phyloP scores from a whole-genome alignment of 2,113 vertebrate species.

The Hypomesus transpacificus region DNA sequence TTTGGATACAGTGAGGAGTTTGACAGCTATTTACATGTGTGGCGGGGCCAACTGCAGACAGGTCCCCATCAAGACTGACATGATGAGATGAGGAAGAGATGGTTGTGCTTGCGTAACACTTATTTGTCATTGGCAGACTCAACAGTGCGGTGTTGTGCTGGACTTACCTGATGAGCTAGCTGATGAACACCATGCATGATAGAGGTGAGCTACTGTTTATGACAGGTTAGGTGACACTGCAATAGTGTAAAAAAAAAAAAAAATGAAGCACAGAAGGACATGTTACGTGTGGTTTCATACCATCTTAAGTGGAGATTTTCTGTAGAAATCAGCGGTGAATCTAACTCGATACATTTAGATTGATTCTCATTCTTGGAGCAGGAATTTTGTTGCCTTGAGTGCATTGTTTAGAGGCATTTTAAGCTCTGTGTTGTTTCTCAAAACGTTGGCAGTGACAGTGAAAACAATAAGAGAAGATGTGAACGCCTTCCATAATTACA shows the following conservation, averaged over 20 bases:
- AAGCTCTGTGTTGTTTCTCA: background rate
- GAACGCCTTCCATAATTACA: constrained; percentile 33
- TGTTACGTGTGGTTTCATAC: background rate
- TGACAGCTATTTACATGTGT: constrained; percentile 45
- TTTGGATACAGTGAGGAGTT: constrained; percentile 42
- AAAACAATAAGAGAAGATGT: constrained; percentile 18
- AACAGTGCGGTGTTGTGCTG: background rate
- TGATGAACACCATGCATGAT: constrained; percentile 14
- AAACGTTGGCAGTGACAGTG: constrained; percentile 4
- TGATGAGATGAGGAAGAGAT: constrained; percentile 21
- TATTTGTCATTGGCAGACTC: constrained; percentile 21
- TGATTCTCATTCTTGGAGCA: no score
- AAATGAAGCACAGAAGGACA: background rate
- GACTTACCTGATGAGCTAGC: background rate
- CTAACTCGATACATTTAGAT: no score
- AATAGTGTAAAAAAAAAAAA: background rate
- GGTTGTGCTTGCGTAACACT: constrained; percentile 27
- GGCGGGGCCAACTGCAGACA: constrained; percentile 26
- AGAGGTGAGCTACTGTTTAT: constrained; percentile 11
- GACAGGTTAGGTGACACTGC: background rate
- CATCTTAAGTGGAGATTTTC: background rate
- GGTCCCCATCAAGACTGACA: constrained; percentile 44
- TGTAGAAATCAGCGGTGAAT: no score
- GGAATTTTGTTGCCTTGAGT: no score
- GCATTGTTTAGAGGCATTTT: background rate